Conservation (phyloP, 2,797 vertebrate genomes). For the Sparidentex hasta region DNA sequence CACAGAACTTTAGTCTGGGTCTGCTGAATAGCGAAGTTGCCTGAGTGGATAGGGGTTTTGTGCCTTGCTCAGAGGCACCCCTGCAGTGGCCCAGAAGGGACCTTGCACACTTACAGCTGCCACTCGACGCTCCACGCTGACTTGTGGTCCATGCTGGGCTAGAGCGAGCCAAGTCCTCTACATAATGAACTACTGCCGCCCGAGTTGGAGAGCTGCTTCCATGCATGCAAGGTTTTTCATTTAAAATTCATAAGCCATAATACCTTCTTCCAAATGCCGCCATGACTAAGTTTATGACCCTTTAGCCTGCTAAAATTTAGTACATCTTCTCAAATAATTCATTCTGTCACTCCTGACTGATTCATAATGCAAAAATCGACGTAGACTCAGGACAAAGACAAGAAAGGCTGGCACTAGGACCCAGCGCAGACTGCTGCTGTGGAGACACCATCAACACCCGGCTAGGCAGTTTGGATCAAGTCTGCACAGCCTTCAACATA, state of each 20-base stretch:
- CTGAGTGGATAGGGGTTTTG: no score
- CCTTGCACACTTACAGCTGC: no score
- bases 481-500: slow-evolving; percentile 11
- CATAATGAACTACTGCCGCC: no score
- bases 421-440: slow-evolving; percentile 1
- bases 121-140: no score
- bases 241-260: slow-evolving; percentile 1
- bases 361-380: background rate
- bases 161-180: no score
- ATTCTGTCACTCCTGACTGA: background rate
- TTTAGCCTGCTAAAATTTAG: background rate
- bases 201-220: background rate
- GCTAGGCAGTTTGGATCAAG: background rate
- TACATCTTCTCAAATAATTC: slow-evolving; percentile 7
- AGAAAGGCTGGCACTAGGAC: slow-evolving; percentile 2
- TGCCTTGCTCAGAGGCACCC: no score
- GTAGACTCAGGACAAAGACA: background rate
- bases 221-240: slow-evolving; percentile 13
- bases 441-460: slow-evolving; percentile 10
- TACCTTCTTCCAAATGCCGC: background rate
- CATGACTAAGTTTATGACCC: background rate
- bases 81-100: no score
- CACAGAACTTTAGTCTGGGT: no score
- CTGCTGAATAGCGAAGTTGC: no score
- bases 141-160: no score